These are phyloP conservation scores for Isurus oxyrinchus DNA, from an alignment of 2,113 vertebrate genomes.

Conservation along the genomic window DNA sequence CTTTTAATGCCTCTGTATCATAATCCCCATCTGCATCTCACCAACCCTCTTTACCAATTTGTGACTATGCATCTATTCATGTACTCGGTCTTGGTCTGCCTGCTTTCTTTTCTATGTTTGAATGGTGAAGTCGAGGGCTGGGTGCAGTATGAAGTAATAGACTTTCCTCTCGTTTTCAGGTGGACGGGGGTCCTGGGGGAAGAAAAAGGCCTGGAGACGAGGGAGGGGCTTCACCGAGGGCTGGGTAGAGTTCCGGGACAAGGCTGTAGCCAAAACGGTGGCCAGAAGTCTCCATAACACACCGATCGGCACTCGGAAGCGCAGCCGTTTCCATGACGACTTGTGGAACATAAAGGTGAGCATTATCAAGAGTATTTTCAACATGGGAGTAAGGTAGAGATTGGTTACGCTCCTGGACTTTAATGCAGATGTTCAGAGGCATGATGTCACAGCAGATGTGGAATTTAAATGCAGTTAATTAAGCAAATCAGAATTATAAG, in stretches of 20 bases:
- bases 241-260: slow-evolving; percentile 85
- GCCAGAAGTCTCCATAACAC: slow-evolving; percentile 72
- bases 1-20: too few relatives aligned
- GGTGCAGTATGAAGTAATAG: not conserved
- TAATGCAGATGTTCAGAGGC: too few relatives aligned
- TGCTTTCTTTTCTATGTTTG: too few relatives aligned
- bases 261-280: slow-evolving; percentile 71
- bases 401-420: not conserved
- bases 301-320: slow-evolving; percentile 65
- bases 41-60: too few relatives aligned
- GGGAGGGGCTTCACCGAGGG: slow-evolving; percentile 72
- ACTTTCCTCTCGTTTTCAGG: slow-evolving; percentile 41
- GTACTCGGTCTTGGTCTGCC: too few relatives aligned
- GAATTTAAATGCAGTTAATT: too few relatives aligned
- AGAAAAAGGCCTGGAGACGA: slow-evolving; percentile 59
- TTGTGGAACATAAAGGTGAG: slow-evolving; percentile 80
- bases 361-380: not conserved
- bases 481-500: too few relatives aligned
- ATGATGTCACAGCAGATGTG: too few relatives aligned
- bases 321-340: slow-evolving; percentile 66
- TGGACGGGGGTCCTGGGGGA: slow-evolving; percentile 52
- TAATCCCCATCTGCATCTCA: too few relatives aligned
- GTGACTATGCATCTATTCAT: too few relatives aligned
- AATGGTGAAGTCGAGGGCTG: too few relatives aligned
- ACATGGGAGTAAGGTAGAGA: not conserved